Evolutionary conservation across 2,797 vertebrate species (phyloP).

Genomic region (Pelochelys cantorii): DNA sequence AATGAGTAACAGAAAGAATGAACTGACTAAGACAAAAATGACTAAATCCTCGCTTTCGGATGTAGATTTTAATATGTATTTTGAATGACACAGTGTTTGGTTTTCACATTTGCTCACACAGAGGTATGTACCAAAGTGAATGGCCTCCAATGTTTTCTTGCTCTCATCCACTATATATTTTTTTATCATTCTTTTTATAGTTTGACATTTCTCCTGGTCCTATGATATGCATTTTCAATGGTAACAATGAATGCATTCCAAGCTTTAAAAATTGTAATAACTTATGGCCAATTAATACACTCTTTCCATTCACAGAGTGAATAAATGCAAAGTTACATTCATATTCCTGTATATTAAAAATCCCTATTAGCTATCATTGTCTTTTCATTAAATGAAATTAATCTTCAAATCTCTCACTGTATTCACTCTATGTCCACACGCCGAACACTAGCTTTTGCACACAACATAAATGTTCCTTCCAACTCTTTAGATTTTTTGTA

Average conservation of each 20-base stretch:
- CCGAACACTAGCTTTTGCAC: constrained; percentile 16
- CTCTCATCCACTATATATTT: constrained; percentile 28
- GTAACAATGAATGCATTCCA: constrained; percentile 26
- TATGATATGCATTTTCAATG: constrained; percentile 26
- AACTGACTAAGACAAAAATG: constrained; percentile 69
- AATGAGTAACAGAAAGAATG: constrained; percentile 69
- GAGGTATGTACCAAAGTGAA: constrained; percentile 39
- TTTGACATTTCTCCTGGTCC: not conserved
- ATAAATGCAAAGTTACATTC: constrained; percentile 53
- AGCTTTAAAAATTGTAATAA: constrained; percentile 65
- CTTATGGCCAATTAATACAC: constrained; percentile 18
- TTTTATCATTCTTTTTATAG: constrained; percentile 45
- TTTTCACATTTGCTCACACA: constrained; percentile 64
- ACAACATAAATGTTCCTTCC: not conserved
- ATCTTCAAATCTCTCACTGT: constrained; percentile 16
- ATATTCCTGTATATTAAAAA: constrained; percentile 56
- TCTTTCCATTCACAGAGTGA: constrained; percentile 52
- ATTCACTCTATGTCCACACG: not conserved
- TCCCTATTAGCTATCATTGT: constrained; percentile 35
- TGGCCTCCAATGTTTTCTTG: constrained; percentile 60
- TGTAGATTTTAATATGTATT: constrained; percentile 58
- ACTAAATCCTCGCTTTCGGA: constrained; percentile 70
- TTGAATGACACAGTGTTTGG: constrained; percentile 71
- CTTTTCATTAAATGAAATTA: constrained; percentile 49
- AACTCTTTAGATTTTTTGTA: constrained; percentile 10